Conservation (phyloP, 2,888 invertebrate genomes). For the Amblyjoppa proteus region DNA sequence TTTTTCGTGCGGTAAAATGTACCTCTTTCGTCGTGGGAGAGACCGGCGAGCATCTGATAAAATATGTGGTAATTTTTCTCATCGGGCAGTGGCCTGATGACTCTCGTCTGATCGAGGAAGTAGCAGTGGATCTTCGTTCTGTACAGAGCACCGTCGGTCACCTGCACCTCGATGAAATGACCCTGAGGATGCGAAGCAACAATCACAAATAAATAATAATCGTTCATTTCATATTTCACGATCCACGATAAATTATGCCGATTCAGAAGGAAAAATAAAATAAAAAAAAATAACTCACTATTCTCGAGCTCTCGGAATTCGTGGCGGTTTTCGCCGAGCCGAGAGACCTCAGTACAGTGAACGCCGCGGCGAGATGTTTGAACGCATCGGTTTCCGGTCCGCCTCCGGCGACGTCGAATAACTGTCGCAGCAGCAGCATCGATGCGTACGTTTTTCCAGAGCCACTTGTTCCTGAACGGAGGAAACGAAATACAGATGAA, state of each 20-base stretch:
- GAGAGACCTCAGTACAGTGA: conserved; percentile 96
- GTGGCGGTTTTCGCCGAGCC: conserved; percentile 96
- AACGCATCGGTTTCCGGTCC: conserved; percentile 98
- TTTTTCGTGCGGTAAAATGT: conserved; percentile 50
- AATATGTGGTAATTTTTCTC: conserved; percentile 99
- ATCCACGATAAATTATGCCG: not conserved
- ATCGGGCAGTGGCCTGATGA: conserved; percentile 93
- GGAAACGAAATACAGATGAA: not conserved
- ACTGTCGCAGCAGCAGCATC: conserved; percentile 94
- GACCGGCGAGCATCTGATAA: conserved; percentile 97
- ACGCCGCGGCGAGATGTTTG: conserved; percentile 97
- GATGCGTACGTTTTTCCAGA: conserved; percentile 98
- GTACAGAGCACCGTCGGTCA: conserved; percentile 97
- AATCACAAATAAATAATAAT: conserved; percentile 5
- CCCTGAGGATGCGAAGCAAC: conserved; percentile 87
- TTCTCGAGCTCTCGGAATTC: conserved; percentile 97
- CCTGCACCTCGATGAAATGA: conserved; percentile 98
- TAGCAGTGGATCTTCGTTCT: conserved; percentile 98
- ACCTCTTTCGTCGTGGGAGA: conserved; percentile 93
- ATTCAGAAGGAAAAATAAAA: not conserved
- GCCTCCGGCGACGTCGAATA: conserved; percentile 97
- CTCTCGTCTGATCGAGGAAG: conserved; percentile 97
- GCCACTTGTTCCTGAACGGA: conserved; percentile 92
- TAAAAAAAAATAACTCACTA: conserved; percentile 87
- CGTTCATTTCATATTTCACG: not conserved